A percentile compares a stretch with the other conserved stretches of the same genome.
Evolutionary conservation across 2,113 vertebrate species (phyloP).

Genomic region (Polypterus bichir): DNA sequence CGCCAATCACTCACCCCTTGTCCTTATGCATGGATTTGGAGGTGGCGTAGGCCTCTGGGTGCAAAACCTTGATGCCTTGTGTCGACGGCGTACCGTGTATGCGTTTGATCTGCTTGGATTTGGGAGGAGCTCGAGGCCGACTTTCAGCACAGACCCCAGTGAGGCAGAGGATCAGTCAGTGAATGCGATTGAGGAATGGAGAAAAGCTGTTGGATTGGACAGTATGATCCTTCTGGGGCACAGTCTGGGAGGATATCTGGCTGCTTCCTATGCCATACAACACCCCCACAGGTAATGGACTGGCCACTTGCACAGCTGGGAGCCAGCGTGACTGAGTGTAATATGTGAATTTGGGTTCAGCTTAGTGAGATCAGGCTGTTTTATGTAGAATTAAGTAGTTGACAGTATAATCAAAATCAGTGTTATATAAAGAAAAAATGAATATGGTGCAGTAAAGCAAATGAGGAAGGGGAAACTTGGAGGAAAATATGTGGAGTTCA

Average conservation of each 20-base stretch:
- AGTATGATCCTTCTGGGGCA: constrained; percentile 69
- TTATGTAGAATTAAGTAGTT: no score
- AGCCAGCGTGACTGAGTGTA: no score
- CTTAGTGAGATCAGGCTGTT: no score
- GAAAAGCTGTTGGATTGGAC: constrained; percentile 54
- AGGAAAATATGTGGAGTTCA: no score
- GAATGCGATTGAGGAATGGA: constrained; percentile 66
- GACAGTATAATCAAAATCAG: no score
- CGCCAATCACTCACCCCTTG: constrained; percentile 55
- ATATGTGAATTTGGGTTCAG: no score
- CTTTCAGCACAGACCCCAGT: constrained; percentile 55
- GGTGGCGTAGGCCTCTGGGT: constrained; percentile 79
- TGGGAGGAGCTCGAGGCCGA: constrained; percentile 69
- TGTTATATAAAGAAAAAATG: no score
- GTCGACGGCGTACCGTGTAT: constrained; percentile 45
- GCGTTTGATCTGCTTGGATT: constrained; percentile 79
- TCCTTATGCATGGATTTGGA: constrained; percentile 83
- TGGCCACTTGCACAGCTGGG: not conserved
- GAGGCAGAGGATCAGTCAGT: constrained; percentile 71
- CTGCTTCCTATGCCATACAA: constrained; percentile 63
- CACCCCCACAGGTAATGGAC: constrained; percentile 60
- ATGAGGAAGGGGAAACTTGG: no score
- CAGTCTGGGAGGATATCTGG: constrained; percentile 63
- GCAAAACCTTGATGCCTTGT: constrained; percentile 65
- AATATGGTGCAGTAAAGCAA: no score